A percentile compares a stretch with the other conserved stretches of the same genome.
Evolutionary conservation across 2,888 invertebrate species (phyloP).

Genomic region (Biston betularia): DNA sequence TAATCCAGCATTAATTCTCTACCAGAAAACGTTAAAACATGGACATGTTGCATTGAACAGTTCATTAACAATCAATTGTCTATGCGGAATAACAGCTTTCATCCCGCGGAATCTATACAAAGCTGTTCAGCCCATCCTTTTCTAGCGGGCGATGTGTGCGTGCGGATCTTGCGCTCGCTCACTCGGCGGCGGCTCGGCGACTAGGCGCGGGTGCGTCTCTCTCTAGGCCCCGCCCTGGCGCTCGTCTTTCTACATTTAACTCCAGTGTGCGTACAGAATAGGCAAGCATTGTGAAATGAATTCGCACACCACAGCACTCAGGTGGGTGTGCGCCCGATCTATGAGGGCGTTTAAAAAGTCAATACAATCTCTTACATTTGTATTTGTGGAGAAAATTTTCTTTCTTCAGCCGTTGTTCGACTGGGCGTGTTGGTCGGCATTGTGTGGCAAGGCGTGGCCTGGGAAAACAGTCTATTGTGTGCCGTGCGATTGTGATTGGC

Average conservation of each 20-base stretch:
- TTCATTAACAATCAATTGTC: conserved; percentile 80
- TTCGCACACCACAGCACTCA: conserved; percentile 81
- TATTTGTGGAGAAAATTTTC: conserved; percentile 83
- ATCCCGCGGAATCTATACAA: conserved; percentile 82
- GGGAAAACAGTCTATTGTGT: conserved; percentile 79
- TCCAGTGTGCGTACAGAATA: conserved; percentile 76
- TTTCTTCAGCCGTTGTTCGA: conserved; percentile 70
- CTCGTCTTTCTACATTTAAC: conserved; percentile 65
- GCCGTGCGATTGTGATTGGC: conserved; percentile 73
- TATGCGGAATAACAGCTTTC: conserved; percentile 80
- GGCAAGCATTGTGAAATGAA: conserved; percentile 77
- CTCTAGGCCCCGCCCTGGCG: conserved; percentile 82
- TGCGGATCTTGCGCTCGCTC: conserved; percentile 65
- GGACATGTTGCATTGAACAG: conserved; percentile 57
- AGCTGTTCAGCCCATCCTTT: conserved; percentile 80
- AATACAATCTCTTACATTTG: conserved; percentile 82
- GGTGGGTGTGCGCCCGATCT: conserved; percentile 81
- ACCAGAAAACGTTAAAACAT: conserved; percentile 48
- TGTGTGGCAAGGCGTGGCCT: conserved; percentile 80
- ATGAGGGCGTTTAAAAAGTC: conserved; percentile 86
- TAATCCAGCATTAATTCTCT: conserved; percentile 30
- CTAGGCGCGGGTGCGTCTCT: conserved; percentile 75
- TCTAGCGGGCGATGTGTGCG: conserved; percentile 81
- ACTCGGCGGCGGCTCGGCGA: conserved; percentile 61
- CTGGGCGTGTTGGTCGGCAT: conserved; percentile 78